Evolutionary conservation across 2,113 vertebrate species (phyloP), one percentile per base, ranked within the genome.

Genomic region (Brachypodius melanocephalos): DNA sequence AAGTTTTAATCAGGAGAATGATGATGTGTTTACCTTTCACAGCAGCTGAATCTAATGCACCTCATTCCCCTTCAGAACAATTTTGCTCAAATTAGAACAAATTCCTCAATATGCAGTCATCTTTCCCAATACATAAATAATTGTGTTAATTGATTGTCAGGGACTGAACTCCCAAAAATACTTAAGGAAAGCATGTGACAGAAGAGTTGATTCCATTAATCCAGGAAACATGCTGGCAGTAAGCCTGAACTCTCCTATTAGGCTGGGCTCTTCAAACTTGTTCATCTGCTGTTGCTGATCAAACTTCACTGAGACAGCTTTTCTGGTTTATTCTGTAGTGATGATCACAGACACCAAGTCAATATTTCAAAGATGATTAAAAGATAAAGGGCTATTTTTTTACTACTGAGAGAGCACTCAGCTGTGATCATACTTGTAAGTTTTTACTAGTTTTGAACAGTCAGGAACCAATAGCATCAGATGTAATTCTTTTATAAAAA

Each of bases 311-410:
- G 78, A 52, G 48, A 72, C 26, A n/a, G 29, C 32, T 58, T 91
- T 93, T 67, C 74, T 74, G 81, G 75, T 95, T 96, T 93, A 91
- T 94, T 85, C 66, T 16, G 58, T 48, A 87, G 54, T 71, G 62
- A 38, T 58, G 54, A 82, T 55, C 72, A 26, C 45, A 71, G 79
- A 86, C 74, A 91, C 6, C 34, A 80, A 93, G 45, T 96, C 93
- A 98, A 75, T 97, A 96, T 98, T 97, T 94, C 22, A 4, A 95
- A 78, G 87, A 88, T 17, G 25, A 95, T 96, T 95, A 96, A 29
- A 46, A 62, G 92, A 93, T 86, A 78, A 93, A 85, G 5, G 1
- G 26, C 46, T 66, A 17, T 43, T 32, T 14, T 97, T 96, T 96
- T 43, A 63, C 77, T 95, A 68, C 42, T 72, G 48, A 77, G 63